A percentile compares a stretch with the other conserved stretches of the same genome.
These are phyloP conservation scores for Oncorhynchus nerka DNA, from an alignment of 2,113 vertebrate genomes.

Conservation along the genomic window DNA sequence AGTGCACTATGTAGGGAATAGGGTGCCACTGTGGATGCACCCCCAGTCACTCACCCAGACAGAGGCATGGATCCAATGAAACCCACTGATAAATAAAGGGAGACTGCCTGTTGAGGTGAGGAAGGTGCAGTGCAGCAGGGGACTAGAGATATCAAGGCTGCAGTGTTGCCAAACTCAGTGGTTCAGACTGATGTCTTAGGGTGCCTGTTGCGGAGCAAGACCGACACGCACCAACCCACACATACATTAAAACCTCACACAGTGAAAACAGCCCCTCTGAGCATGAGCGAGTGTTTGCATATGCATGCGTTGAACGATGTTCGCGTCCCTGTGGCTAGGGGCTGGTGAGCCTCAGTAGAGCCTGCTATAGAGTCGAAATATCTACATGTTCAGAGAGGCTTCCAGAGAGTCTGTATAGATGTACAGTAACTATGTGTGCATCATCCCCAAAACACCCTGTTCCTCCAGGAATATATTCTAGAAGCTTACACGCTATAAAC, in stretches of 20 bases:
- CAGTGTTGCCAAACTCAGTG: not conserved
- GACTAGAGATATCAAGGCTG: not conserved
- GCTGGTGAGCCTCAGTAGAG: constrained; percentile 40
- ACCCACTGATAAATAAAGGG: not conserved
- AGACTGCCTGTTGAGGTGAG: not conserved
- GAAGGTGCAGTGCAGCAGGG: not conserved
- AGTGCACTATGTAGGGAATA: too few relatives aligned
- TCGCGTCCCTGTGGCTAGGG: constrained; percentile 17
- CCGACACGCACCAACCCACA: not conserved
- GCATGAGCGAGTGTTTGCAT: not conserved
- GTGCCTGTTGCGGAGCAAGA: not conserved
- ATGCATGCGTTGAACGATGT: not conserved
- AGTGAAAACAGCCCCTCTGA: too few relatives aligned
- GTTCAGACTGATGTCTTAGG: not conserved
- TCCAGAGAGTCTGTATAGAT: constrained; percentile 16
- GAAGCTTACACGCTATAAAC: not conserved
- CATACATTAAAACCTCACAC: not conserved
- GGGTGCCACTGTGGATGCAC: too few relatives aligned
- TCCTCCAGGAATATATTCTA: not conserved
- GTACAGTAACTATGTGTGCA: not conserved
- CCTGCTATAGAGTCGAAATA: constrained; percentile 44
- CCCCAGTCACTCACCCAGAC: not conserved
- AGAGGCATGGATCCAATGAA: not conserved
- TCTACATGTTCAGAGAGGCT: constrained; percentile 26
- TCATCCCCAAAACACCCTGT: not conserved